These are phyloP conservation scores for Drosophila testacea DNA, from an alignment of 2,888 invertebrate species.

Conservation along the genomic window DNA sequence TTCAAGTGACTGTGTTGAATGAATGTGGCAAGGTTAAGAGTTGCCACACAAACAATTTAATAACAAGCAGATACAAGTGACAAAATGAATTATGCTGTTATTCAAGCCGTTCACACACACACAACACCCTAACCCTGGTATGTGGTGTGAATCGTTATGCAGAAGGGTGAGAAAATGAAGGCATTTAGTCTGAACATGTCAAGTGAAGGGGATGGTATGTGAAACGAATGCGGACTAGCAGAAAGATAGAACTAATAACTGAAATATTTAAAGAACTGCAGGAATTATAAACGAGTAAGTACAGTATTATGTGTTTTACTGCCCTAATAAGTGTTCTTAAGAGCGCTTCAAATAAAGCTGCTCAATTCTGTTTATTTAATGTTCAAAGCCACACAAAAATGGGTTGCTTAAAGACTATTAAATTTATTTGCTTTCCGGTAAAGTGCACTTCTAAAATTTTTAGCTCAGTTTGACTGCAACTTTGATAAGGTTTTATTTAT, in stretches of 20 bases:
- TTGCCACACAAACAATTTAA: constrained; percentile 72
- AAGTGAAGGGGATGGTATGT: constrained; percentile 6
- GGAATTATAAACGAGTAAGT: neutral
- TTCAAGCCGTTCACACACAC: constrained; percentile 51
- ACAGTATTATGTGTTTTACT: too few species aligned
- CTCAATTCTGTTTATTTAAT: too few species aligned
- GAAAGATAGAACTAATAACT: neutral
- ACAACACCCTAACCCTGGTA: constrained; percentile 12
- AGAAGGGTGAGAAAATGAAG: neutral
- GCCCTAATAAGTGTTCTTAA: too few species aligned
- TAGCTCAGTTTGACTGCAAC: too few species aligned
- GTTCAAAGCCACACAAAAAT: too few species aligned
- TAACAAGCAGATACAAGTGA: constrained; percentile 76
- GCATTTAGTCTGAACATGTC: constrained; percentile 24
- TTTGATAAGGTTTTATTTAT: too few species aligned
- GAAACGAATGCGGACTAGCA: neutral
- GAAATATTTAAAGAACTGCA: neutral
- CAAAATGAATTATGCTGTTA: constrained; percentile 80
- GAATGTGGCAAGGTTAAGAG: constrained; percentile 56
- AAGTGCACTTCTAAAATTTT: too few species aligned
- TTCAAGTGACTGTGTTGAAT: constrained; percentile 19
- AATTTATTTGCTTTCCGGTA: too few species aligned
- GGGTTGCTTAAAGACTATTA: too few species aligned
- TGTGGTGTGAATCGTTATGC: constrained; percentile 12
- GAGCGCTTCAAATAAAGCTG: too few species aligned